Evolutionary conservation across 2,113 vertebrate genomes (phyloP).

Genomic region (Tychaedon coryphoeus): DNA sequence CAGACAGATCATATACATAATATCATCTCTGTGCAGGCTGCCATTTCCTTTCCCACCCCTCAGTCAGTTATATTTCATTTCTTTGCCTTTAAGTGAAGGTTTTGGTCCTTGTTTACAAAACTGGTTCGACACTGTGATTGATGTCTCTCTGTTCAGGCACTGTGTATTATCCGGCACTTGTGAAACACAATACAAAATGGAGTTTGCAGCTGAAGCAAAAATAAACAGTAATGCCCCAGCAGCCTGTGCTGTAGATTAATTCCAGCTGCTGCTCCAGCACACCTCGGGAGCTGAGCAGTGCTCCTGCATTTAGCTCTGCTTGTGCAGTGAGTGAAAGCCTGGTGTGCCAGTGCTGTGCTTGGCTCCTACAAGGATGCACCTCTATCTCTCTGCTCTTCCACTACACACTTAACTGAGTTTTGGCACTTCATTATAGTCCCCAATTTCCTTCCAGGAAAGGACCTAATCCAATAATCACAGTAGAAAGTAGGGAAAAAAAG

Average conservation of each 20-base stretch:
- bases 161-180: constrained; percentile 18
- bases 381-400: not conserved
- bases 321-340: not conserved
- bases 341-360: not conserved
- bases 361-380: not conserved
- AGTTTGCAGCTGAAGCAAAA: constrained; percentile 27
- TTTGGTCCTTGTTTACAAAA: constrained; percentile 37
- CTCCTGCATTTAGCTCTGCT: not conserved
- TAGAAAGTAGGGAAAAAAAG: not conserved
- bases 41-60: not conserved
- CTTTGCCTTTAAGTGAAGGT: not conserved
- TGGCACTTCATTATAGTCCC: not conserved
- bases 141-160: constrained; percentile 3
- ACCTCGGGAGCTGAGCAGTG: not conserved
- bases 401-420: not conserved
- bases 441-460: not conserved
- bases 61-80: not conserved
- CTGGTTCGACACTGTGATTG: not conserved
- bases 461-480: not conserved
- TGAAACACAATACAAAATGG: constrained; percentile 40
- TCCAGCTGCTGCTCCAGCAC: constrained; percentile 27
- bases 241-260: constrained; percentile 15
- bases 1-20: not conserved
- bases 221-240: not conserved
- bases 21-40: not conserved